Evolutionary conservation across 2,797 vertebrate genomes (phyloP), one percentile per base, ranked within the genome.

Genomic region (Microctenopoma lineatum): DNA sequence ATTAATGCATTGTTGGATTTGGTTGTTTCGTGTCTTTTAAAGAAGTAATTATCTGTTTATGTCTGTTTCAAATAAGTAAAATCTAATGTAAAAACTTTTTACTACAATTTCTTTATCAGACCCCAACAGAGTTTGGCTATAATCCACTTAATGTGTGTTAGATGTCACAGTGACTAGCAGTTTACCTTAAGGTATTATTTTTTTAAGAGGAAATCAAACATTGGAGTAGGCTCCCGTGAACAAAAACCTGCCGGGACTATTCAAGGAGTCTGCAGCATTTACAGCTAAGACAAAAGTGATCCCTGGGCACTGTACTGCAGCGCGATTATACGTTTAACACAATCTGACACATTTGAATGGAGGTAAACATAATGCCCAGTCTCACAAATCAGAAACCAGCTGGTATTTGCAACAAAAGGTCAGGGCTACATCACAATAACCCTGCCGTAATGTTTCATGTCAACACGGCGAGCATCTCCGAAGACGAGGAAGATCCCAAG

Each of bases 401-500:
- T 38, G 29, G 16, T 34, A 14, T 39, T 16, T 38, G n/a, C 2
- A 21, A 29, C 25, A 26, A n/a, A 14, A 14, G n/a, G 27, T 46
- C 14, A 4, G 12, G 7, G 16, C 87, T 59, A 87, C 18, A 80
- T 32, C n/a, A 66, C 34, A 34, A 2, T 18, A 1, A 62, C 6
- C 21, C 2, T 21, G 2, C 45, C n/a, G 25, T 75, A 10, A 21
- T 47, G 14, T 0, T 56, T 15, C 47, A 75, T 54, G 83, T 93
- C 92, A 0, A 94, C 47, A 0, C 87, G 89, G 3, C 15, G 70
- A 46, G 81, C 80, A 12, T 92, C 89, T 77, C 92, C 93, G 54
- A 93, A 91, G 25, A 81, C 0, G 26, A 94, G 75, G 73, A 90
- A 94, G 59, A 90, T 3, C 7, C 34, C 29, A 0, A 94, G 80